phyloP scores from a whole-genome alignment of 2,797 vertebrate species.

The Paguma larvata region DNA sequence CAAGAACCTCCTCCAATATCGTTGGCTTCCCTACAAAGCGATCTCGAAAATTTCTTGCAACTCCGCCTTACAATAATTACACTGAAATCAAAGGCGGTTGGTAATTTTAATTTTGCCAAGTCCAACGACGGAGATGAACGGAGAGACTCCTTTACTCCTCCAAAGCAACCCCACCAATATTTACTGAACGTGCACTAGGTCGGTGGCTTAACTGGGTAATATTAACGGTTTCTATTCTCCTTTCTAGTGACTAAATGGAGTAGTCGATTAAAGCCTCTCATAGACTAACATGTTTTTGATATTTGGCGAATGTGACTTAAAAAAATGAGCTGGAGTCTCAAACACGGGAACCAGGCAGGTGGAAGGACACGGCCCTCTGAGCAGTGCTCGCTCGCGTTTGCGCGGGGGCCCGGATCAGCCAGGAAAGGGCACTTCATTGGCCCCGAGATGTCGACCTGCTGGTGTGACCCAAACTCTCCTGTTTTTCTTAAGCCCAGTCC shows the following conservation, averaged over 20 bases:
- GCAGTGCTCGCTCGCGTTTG: too few species aligned
- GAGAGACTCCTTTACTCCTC: background rate
- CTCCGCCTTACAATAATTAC: background rate
- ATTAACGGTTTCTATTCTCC: background rate
- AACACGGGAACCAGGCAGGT: background rate
- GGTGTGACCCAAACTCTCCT: background rate
- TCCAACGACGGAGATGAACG: background rate
- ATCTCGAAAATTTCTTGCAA: background rate
- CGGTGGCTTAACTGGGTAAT: background rate
- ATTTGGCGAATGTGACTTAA: background rate
- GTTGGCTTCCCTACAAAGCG: background rate
- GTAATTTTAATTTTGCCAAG: background rate
- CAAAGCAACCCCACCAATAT: background rate
- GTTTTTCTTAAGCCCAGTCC: background rate
- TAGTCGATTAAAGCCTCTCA: background rate
- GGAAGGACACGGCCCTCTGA: too few species aligned
- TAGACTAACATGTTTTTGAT: background rate
- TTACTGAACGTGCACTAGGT: background rate
- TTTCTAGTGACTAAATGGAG: too few species aligned
- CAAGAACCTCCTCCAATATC: background rate
- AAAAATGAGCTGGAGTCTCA: background rate
- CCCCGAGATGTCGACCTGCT: background rate
- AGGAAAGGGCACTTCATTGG: background rate
- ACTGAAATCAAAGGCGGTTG: background rate
- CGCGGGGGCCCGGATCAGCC: accelerated